Conservation (phyloP, 2,113 vertebrate genomes). For the Gymnogyps californianus region DNA sequence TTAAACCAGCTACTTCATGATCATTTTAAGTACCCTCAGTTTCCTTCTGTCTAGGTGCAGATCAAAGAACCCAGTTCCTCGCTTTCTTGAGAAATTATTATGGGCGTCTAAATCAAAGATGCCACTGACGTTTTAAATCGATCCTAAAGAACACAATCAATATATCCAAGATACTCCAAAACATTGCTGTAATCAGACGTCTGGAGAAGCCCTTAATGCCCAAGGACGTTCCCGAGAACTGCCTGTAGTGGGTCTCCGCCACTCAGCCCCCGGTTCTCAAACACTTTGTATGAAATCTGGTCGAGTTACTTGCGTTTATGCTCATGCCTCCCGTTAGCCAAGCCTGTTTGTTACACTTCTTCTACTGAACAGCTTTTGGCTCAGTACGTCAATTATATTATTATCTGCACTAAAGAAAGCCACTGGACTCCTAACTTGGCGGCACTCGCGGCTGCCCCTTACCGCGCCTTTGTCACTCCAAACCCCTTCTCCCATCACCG, state of each 20-base stretch:
- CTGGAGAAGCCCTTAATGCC: not conserved
- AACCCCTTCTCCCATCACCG: not conserved
- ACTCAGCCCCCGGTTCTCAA: not conserved
- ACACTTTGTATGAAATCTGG: not conserved
- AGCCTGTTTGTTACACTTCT: not conserved
- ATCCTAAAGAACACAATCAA: not conserved
- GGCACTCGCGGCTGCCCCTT: not conserved
- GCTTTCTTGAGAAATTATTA: not conserved
- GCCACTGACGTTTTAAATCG: not conserved
- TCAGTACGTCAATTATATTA: not conserved
- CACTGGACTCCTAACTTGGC: not conserved
- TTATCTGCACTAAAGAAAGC: not conserved
- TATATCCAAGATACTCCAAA: not conserved
- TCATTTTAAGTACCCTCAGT: not conserved
- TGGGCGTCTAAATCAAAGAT: not conserved
- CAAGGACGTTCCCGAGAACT: rapidly evolving
- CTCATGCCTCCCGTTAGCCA: not conserved
- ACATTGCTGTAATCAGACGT: rapidly evolving
- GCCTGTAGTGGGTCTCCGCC: not conserved
- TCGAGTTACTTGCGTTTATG: not conserved
- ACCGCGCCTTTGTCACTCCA: not conserved
- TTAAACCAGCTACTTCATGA: not conserved
- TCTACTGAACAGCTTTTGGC: not conserved
- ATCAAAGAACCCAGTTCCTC: not conserved
- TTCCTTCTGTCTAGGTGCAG: not conserved